These are phyloP conservation scores for Climacteris rufus DNA, from an alignment of 2,113 vertebrate species.

Conservation along the genomic window DNA sequence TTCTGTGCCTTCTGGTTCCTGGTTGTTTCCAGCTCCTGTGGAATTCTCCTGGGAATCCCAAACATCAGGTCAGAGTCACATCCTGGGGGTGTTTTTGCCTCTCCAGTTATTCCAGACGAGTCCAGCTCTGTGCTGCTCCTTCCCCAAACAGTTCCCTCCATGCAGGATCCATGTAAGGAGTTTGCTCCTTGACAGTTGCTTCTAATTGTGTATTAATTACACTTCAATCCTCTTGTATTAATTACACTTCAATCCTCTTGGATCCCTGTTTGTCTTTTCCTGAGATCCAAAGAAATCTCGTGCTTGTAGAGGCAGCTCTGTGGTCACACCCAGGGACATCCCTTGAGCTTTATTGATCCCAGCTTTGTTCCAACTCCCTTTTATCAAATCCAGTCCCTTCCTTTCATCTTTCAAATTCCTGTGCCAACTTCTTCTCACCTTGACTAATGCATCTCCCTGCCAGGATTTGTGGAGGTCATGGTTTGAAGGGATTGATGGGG, in stretches of 20 bases:
- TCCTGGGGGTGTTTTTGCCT: rapidly evolving
- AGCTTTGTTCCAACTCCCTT: neutral
- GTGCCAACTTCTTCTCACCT: neutral
- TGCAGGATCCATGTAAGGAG: neutral
- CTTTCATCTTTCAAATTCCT: neutral
- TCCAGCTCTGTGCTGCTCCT: neutral
- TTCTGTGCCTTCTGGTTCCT: neutral
- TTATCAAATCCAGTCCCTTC: neutral
- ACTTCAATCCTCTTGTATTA: too few species aligned
- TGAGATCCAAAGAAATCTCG: too few species aligned
- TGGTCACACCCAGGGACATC: rapidly evolving
- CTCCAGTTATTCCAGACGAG: neutral
- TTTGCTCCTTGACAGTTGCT: neutral
- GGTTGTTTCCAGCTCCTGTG: rapidly evolving
- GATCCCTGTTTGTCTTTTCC: neutral
- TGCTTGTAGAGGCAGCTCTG: neutral
- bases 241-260: neutral
- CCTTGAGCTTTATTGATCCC: neutral
- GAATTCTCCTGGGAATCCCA: neutral
- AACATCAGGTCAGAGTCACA: rapidly evolving
- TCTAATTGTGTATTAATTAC: neutral
- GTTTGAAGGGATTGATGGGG: neutral
- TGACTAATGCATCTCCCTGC: neutral
- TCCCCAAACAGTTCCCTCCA: neutral
- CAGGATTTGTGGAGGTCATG: rapidly evolving